These are phyloP conservation scores for Hippocampus zosterae DNA, from an alignment of 2,113 vertebrate species.

Conservation along the genomic window DNA sequence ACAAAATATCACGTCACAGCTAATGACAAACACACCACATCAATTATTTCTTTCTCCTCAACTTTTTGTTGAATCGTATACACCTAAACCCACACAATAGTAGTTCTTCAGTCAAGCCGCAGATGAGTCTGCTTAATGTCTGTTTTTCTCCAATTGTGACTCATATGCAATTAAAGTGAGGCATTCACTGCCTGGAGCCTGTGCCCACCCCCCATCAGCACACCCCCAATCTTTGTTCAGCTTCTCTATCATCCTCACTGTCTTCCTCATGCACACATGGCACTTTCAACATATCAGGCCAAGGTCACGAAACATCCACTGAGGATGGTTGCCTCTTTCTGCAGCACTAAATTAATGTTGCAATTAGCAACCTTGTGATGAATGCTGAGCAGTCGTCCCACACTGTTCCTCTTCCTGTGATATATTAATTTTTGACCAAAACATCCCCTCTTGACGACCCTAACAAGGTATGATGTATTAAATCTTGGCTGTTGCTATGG, in stretches of 20 bases:
- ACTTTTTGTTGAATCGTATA: constrained; percentile 19
- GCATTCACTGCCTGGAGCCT: constrained; percentile 27
- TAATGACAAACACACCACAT: neutral
- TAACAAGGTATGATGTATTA: constrained; percentile 85
- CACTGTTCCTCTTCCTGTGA: constrained; percentile 57
- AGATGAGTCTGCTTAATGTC: constrained; percentile 10
- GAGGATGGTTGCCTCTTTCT: constrained; percentile 43
- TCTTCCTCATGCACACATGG: constrained; percentile 30
- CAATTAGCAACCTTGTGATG: constrained; percentile 65
- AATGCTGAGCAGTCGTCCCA: constrained; percentile 59
- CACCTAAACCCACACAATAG: constrained; percentile 14
- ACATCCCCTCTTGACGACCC: constrained; percentile 76
- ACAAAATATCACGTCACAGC: neutral
- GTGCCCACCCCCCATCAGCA: constrained; percentile 23
- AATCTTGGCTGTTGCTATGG: constrained; percentile 83
- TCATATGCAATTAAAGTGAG: constrained; percentile 52
- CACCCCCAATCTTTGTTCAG: constrained; percentile 17
- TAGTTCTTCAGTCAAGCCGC: constrained; percentile 17
- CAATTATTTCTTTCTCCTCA: neutral
- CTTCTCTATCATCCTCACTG: constrained; percentile 24
- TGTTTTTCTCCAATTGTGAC: constrained; percentile 40
- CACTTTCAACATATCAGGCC: constrained; percentile 51
- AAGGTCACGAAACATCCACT: constrained; percentile 68
- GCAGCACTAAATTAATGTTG: constrained; percentile 63
- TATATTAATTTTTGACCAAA: constrained; percentile 78